Base-by-base conservation (phyloP, 2,113 vertebrate species). In the Pelecanoides urinatrix region DNA sequence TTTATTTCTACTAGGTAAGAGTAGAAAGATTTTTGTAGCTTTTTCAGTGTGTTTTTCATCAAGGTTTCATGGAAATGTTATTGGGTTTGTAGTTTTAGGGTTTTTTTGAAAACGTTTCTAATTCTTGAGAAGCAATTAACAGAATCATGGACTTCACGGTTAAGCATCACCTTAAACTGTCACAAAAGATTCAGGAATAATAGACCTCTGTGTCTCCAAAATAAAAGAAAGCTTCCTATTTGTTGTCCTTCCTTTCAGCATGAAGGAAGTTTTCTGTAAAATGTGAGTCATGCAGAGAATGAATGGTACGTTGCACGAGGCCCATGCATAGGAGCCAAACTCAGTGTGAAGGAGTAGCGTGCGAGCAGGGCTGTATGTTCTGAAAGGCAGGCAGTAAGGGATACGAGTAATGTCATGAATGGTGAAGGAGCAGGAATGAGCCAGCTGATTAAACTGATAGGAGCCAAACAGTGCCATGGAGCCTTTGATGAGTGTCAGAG, bases 401-500 rank as follows among this genome's bases (percentile, higher is more conserved):
- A 25, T 6, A 63, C 1, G 5, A 82, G 74, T 42, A 76, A 9
- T 61, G 67, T 26, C 87, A 13, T 87, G 86, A 96, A 91, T 85
- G 86, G 93, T 9, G 47, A 70, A 81, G 91, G 77, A 91, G 85
- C 50, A 36, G 83, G 70, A 92, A 87, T 29, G 66, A 94, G 93
- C 83, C 92, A 92, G 86, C 89, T 96, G 96, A 96, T 95, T 95
- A 94, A 94, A 94, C 91, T 71, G 94, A 96, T 95, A 92, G 83
- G 83, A 96, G 89, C 68, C 91, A 89, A 95, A 90, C 74, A 91
- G 91, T 13, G 84, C 65, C 1, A 16, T 58, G 78, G 38, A 95
- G 86, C 80, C 95, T 97, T 96, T 97, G 97, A 94, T 92, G 94
- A 52, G 67, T 87, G 96, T 97, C 96, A 97, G 95, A 96, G 96